phyloP scores from a whole-genome alignment of 2,888 invertebrate species.

The Drosophila falleni region DNA sequence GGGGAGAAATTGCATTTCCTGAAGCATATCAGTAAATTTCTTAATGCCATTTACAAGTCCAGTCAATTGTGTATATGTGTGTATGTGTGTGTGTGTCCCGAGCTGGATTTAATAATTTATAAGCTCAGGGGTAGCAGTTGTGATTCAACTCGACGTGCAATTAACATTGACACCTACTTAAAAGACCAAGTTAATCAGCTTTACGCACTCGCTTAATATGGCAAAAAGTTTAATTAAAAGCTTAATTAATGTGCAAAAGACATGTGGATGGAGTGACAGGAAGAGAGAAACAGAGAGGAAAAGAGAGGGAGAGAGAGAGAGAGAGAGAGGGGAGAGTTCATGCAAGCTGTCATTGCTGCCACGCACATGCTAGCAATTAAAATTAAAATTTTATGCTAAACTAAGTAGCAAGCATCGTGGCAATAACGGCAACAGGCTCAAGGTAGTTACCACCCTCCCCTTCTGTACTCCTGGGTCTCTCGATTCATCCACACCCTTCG shows the following conservation, averaged over 20 bases:
- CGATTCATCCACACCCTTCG: background rate
- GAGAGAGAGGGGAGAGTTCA: background rate
- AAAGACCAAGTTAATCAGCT: conserved; percentile 73
- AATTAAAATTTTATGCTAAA: conserved; percentile 81
- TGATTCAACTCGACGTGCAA: conserved; percentile 47
- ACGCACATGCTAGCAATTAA: conserved; percentile 80
- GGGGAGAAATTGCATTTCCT: conserved; percentile 2
- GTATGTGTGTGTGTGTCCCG: conserved; percentile 2
- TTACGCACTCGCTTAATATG: conserved; percentile 72
- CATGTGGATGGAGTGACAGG: background rate
- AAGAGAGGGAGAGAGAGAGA: conserved; percentile 3
- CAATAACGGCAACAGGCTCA: conserved; percentile 30
- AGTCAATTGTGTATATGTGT: background rate
- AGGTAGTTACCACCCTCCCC: conserved; percentile 4
- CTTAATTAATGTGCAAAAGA: conserved; percentile 70
- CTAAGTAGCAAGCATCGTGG: conserved; percentile 71
- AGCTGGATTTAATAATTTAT: conserved; percentile 56
- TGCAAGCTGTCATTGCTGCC: conserved; percentile 59
- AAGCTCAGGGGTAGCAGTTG: conserved; percentile 15
- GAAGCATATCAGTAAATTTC: conserved; percentile 24
- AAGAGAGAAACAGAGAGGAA: background rate
- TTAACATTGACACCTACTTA: conserved; percentile 72
- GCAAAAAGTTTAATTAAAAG: conserved; percentile 79
- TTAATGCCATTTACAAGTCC: conserved; percentile 7
- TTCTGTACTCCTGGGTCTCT: too few relatives aligned